phyloP scores from a whole-genome alignment of 2,113 vertebrate species.

The Talpa occidentalis region DNA sequence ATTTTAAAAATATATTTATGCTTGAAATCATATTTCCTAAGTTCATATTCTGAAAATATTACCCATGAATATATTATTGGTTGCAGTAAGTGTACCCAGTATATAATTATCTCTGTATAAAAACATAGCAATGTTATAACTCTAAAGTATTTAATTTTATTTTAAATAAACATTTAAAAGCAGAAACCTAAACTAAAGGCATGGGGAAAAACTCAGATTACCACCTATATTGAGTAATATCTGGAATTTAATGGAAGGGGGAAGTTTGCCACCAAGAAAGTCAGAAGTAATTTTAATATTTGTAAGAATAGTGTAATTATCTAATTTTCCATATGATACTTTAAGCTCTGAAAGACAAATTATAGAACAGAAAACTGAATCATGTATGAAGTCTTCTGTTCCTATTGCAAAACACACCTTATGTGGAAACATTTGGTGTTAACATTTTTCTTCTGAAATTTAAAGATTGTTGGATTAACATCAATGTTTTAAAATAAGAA shows the following conservation, averaged over 20 bases:
- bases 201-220: neutral
- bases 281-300: neutral
- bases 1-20: neutral
- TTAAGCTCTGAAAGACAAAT: neutral
- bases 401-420: neutral
- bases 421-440: neutral
- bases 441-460: neutral
- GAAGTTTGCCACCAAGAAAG: neutral
- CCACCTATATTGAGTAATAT: neutral
- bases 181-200: neutral
- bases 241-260: slow-evolving; percentile 16
- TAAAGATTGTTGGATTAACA: neutral
- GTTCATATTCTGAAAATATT: neutral
- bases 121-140: neutral
- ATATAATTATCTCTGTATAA: neutral
- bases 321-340: neutral
- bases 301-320: neutral
- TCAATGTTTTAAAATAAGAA: neutral
- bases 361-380: neutral
- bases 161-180: neutral
- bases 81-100: neutral
- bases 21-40: neutral
- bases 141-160: slow-evolving; percentile 5
- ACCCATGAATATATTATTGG: neutral
- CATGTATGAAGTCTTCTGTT: neutral